Conservation (phyloP, 2,888 invertebrate genomes). For the Spodoptera exigua region DNA sequence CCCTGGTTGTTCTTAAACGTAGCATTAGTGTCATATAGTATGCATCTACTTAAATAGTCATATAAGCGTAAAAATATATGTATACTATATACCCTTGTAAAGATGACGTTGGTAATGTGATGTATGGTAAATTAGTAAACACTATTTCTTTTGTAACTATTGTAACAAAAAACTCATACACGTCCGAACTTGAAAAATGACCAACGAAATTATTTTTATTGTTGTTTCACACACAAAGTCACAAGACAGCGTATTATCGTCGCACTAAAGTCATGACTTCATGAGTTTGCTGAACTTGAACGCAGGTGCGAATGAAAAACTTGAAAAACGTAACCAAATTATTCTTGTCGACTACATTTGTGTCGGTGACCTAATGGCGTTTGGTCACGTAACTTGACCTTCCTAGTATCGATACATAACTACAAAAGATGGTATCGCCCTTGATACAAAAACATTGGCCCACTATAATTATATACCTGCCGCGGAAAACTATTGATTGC, state of each 20-base stretch:
- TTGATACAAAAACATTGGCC: constrained; percentile 59
- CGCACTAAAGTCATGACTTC: constrained; percentile 22
- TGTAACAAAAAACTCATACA: constrained; percentile 13
- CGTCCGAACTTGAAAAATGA: constrained; percentile 6
- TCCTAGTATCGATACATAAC: constrained; percentile 34
- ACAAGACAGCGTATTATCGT: constrained; percentile 11
- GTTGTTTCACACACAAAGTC: constrained; percentile 10
- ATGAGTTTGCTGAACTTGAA: constrained; percentile 34
- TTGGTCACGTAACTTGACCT: constrained; percentile 69
- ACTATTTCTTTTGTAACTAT: constrained; percentile 2
- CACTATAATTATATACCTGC: constrained; percentile 64
- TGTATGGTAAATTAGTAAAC: too few species aligned
- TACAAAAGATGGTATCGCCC: constrained; percentile 61
- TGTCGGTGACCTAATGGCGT: constrained; percentile 61
- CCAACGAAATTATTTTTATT: constrained; percentile 9
- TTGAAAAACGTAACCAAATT: constrained; percentile 36
- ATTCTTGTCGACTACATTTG: constrained; percentile 54
- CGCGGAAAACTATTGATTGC: constrained; percentile 73
- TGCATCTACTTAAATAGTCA: too few species aligned
- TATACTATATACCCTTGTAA: too few species aligned
- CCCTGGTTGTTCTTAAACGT: too few species aligned
- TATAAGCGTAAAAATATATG: too few species aligned
- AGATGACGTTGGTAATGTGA: too few species aligned
- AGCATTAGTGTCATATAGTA: too few species aligned
- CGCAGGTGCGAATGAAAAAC: constrained; percentile 39